A percentile compares a stretch with the other conserved stretches of the same genome.
These are phyloP conservation scores for Ypsolopha sequella DNA, from an alignment of 2,888 invertebrate species.

Conservation along the genomic window DNA sequence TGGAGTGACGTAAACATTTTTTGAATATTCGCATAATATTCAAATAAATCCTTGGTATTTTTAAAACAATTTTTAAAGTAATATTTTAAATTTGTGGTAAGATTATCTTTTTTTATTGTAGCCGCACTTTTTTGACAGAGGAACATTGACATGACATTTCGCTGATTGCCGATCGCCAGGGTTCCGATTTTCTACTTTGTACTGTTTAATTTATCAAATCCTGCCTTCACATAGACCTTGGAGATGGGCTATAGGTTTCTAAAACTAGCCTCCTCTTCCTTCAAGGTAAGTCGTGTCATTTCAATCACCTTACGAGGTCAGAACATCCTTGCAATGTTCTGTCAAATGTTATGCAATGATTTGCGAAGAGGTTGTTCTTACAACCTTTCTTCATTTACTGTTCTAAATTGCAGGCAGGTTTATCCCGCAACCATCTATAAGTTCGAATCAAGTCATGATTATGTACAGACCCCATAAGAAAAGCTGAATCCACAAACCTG, in stretches of 20 bases:
- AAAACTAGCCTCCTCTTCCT: slow-evolving; percentile 48
- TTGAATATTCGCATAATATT: no score
- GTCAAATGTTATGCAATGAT: slow-evolving; percentile 51
- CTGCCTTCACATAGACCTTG: slow-evolving; percentile 14
- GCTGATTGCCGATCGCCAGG: slow-evolving; percentile 28
- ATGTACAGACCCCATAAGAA: no score
- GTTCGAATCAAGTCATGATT: no score
- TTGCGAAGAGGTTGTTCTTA: not conserved
- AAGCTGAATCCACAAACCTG: not conserved
- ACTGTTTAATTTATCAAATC: slow-evolving; percentile 15
- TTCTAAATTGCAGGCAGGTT: not conserved
- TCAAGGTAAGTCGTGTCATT: slow-evolving; percentile 37
- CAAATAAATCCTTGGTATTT: no score
- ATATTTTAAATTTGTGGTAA: no score
- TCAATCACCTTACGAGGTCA: not conserved
- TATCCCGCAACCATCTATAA: no score
- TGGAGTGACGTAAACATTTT: no score
- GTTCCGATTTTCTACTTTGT: slow-evolving; percentile 22
- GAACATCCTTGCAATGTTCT: slow-evolving; percentile 10
- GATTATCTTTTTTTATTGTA: no score
- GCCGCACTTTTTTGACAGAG: not conserved
- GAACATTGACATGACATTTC: not conserved
- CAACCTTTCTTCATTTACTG: slow-evolving; percentile 8
- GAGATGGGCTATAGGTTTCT: slow-evolving; percentile 58
- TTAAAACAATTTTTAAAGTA: no score